phyloP scores from a whole-genome alignment of 2,797 vertebrate species.

The Allobates femoralis region DNA sequence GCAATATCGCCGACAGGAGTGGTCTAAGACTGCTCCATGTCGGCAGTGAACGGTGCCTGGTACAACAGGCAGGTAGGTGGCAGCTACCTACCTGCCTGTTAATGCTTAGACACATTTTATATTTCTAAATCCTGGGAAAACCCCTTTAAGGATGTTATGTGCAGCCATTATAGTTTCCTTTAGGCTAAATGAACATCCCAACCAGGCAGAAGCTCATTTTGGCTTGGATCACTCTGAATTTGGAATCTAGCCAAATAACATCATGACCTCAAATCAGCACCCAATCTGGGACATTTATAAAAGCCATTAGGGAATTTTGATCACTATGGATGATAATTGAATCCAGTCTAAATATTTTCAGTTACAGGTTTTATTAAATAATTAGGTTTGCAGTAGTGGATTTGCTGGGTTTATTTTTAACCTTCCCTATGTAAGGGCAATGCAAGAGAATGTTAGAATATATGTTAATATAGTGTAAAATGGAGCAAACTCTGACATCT shows the following conservation, averaged over 20 bases:
- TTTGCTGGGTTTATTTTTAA: constrained; percentile 22
- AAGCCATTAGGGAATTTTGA: not conserved
- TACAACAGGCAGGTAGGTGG: too few species aligned
- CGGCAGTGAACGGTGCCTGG: too few species aligned
- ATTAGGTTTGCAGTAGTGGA: not conserved
- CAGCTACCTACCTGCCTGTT: too few species aligned
- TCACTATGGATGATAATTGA: not conserved
- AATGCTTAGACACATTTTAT: too few species aligned
- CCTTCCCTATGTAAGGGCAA: constrained; percentile 19
- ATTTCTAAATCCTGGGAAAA: too few species aligned
- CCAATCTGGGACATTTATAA: not conserved
- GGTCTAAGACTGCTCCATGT: too few species aligned
- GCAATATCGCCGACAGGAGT: too few species aligned
- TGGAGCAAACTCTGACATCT: constrained; percentile 42
- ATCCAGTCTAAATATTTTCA: not conserved
- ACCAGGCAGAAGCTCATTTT: not conserved
- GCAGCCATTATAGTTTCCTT: not conserved
- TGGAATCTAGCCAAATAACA: not conserved
- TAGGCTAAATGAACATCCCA: not conserved
- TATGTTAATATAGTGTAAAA: constrained; percentile 41
- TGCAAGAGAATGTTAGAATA: constrained; percentile 18
- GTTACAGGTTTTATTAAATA: not conserved
- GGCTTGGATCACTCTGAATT: not conserved
- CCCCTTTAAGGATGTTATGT: not conserved
- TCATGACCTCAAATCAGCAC: too few species aligned